These are phyloP conservation scores for Heterochromis multidens DNA, from an alignment of 2,113 vertebrate genomes.

Conservation along the genomic window DNA sequence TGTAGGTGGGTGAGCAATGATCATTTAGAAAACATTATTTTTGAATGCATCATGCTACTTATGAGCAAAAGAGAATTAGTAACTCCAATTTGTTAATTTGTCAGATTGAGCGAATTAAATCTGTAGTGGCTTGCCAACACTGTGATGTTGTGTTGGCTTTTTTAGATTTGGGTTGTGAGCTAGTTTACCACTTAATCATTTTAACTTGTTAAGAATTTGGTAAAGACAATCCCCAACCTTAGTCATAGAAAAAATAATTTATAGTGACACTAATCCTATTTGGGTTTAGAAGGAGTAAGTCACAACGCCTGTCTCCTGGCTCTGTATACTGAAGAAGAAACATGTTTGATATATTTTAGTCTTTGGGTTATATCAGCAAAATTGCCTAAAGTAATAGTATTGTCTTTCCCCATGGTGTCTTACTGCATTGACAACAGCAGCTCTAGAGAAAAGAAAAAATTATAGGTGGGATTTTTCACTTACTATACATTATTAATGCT, in stretches of 20 bases:
- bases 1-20: constrained; percentile 10
- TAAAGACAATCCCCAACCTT: background rate
- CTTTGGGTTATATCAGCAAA: constrained; percentile 21
- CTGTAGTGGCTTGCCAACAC: background rate
- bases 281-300: constrained; percentile 9
- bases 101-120: background rate
- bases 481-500: background rate
- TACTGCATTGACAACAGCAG: constrained; percentile 13
- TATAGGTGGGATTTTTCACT: constrained; percentile 1
- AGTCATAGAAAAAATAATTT: constrained; percentile 21
- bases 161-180: background rate
- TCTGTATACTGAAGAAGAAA: background rate
- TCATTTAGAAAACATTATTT: constrained; percentile 26
- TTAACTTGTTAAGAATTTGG: background rate
- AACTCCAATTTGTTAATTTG: constrained; percentile 25
- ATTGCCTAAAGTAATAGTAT: constrained; percentile 5
- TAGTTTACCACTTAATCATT: background rate
- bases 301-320: constrained; percentile 14
- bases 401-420: constrained; percentile 25
- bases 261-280: constrained; percentile 19
- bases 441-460: constrained; percentile 8
- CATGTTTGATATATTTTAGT: constrained; percentile 17
- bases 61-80: constrained; percentile 15
- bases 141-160: background rate
- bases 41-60: constrained; percentile 23